phyloP scores from a whole-genome alignment of 1,140 invertebrate genomes.

The Zaprionus tsacasi region DNA sequence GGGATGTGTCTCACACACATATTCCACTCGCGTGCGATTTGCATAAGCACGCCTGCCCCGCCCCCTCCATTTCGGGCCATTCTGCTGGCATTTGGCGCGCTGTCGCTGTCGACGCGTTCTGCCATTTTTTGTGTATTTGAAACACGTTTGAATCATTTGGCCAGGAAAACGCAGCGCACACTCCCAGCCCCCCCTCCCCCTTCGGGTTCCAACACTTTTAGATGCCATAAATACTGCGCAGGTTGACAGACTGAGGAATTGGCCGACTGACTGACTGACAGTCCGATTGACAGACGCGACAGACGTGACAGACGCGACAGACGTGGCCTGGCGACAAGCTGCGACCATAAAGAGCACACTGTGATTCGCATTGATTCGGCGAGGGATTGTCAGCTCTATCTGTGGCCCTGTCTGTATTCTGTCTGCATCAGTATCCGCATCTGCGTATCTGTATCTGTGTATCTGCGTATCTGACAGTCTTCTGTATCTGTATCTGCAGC shows the following conservation, averaged over 20 bases:
- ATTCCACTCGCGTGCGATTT: slow-evolving; percentile 47
- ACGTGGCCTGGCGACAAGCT: slow-evolving; percentile 1
- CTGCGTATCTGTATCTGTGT: too few species aligned
- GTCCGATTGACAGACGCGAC: slow-evolving; percentile 21
- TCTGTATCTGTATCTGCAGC: slow-evolving; percentile 10
- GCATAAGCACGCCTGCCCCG: slow-evolving; percentile 56
- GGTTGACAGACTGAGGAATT: slow-evolving; percentile 8
- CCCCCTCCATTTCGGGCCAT: slow-evolving; percentile 36
- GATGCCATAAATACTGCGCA: slow-evolving; percentile 63
- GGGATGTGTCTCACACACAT: neutral
- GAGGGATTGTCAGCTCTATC: neutral
- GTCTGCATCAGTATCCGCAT: neutral
- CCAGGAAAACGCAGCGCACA: slow-evolving; percentile 53
- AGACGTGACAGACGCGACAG: slow-evolving; percentile 13
- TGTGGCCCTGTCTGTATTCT: slow-evolving; percentile 5
- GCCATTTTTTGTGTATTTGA: slow-evolving; percentile 60
- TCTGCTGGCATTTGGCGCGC: slow-evolving; percentile 27
- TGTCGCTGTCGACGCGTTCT: slow-evolving; percentile 8
- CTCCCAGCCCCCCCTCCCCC: neutral
- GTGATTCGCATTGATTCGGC: slow-evolving; percentile 2
- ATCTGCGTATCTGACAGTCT: neutral
- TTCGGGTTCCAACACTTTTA: slow-evolving; percentile 63
- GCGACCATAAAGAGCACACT: slow-evolving; percentile 7
- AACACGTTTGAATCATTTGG: slow-evolving; percentile 79
- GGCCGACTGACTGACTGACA: slow-evolving; percentile 29